Percentiles rank a stretch among this genome's conserved stretches.
These are phyloP conservation scores for Leptinotarsa juncta DNA, from an alignment of 2,888 invertebrate species.

Conservation along the genomic window DNA sequence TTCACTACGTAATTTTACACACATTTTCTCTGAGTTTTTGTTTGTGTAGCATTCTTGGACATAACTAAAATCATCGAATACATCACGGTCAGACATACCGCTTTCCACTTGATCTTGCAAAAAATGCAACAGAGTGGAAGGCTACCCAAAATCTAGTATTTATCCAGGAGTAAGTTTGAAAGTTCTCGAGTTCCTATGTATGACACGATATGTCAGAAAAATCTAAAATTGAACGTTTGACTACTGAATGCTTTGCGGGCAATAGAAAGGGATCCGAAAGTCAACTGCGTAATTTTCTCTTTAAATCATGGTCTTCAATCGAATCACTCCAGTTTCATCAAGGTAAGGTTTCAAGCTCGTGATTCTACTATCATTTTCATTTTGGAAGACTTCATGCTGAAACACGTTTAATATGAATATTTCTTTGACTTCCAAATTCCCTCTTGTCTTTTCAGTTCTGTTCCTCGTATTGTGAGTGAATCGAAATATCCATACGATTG, in stretches of 20 bases:
- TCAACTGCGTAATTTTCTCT: background rate
- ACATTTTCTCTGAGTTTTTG: slow-evolving; percentile 31
- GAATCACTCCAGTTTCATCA: background rate
- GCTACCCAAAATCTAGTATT: slow-evolving; percentile 42
- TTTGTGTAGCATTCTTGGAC: slow-evolving; percentile 34
- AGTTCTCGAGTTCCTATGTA: slow-evolving; percentile 30
- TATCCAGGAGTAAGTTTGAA: slow-evolving; percentile 34
- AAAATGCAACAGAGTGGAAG: slow-evolving; percentile 52
- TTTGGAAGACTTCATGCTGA: background rate
- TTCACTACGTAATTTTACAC: slow-evolving; percentile 24
- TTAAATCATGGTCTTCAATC: background rate
- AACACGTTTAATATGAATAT: background rate
- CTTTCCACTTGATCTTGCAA: slow-evolving; percentile 37
- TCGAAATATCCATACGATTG: background rate
- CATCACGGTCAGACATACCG: slow-evolving; percentile 43
- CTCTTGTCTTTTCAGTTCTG: background rate
- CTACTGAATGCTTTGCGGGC: slow-evolving; percentile 11
- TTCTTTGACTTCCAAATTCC: background rate
- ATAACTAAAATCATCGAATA: slow-evolving; percentile 35
- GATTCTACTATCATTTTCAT: background rate
- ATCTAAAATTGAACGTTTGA: slow-evolving; percentile 13
- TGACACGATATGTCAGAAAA: slow-evolving; percentile 6
- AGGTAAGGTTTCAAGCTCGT: background rate
- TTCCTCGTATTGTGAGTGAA: background rate
- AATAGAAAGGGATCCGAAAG: background rate